phyloP scores from a whole-genome alignment of 2,113 vertebrate species.

The Sialia sialis region DNA sequence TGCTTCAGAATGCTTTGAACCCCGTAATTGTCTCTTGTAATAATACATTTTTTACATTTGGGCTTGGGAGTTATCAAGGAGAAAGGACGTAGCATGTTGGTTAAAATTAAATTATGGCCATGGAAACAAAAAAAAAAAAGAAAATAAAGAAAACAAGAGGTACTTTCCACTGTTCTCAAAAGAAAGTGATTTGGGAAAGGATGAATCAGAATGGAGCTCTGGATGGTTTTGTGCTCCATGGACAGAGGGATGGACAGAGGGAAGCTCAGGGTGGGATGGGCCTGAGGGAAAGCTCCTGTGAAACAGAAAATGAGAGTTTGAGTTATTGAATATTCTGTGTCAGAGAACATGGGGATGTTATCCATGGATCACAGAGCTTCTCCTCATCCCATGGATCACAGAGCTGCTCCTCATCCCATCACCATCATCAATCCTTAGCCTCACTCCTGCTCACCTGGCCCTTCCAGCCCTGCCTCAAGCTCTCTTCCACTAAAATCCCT shows the following conservation, averaged over 20 bases:
- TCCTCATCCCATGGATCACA: fast-evolving
- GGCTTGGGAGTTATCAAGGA: conserved; percentile 77
- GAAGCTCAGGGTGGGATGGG: not conserved
- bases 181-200: conserved; percentile 74
- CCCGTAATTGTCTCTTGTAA: conserved; percentile 78
- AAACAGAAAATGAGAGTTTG: not conserved
- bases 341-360: no score
- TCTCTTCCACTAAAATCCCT: not conserved
- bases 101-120: conserved; percentile 76
- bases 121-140: conserved; percentile 40
- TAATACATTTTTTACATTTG: conserved; percentile 77
- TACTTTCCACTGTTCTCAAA: conserved; percentile 69
- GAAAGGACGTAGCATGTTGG: conserved; percentile 69
- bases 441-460: no score
- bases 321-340: fast-evolving
- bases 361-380: no score
- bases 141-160: not conserved
- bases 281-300: not conserved
- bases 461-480: not conserved
- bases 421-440: fast-evolving
- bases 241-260: not conserved
- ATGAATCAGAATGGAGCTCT: conserved; percentile 69
- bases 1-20: conserved; percentile 76
- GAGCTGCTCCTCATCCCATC: not conserved
- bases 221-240: not conserved